These are phyloP conservation scores for Epinotia demarniana DNA, from an alignment of 2,888 invertebrate genomes.

Conservation along the genomic window DNA sequence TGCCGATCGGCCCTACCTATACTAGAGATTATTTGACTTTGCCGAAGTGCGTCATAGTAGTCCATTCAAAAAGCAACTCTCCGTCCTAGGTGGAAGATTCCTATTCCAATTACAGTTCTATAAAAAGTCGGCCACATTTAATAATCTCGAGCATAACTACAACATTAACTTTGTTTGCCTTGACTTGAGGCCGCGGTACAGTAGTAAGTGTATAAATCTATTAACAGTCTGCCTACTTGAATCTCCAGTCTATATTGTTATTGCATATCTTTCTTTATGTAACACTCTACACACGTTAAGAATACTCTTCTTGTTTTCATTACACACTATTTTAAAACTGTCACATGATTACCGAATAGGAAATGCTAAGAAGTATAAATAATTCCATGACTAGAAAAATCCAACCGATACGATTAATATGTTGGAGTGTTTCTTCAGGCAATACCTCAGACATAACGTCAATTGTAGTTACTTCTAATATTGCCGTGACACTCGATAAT, in stretches of 20 bases:
- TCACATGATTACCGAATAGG: conserved; percentile 33
- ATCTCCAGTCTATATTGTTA: conserved; percentile 40
- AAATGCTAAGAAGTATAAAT: conserved; percentile 38
- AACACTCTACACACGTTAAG: conserved; percentile 33
- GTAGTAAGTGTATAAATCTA: conserved; percentile 39
- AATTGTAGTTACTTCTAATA: conserved; percentile 18
- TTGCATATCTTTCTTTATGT: conserved; percentile 34
- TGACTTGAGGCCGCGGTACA: conserved; percentile 20
- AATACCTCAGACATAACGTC: conserved; percentile 24
- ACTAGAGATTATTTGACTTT: too few relatives aligned
- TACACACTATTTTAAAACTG: conserved; percentile 37
- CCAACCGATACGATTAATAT: conserved; percentile 25
- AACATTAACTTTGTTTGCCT: not conserved
- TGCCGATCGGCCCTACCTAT: not conserved
- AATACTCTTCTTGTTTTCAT: conserved; percentile 25
- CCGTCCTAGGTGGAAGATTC: too few relatives aligned
- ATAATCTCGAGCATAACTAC: not conserved
- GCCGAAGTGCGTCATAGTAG: too few relatives aligned
- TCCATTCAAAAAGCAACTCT: too few relatives aligned
- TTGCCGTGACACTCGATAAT: conserved; percentile 15
- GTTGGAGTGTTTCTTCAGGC: not conserved
- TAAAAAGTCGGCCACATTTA: too few relatives aligned
- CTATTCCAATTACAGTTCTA: too few relatives aligned
- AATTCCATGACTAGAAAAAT: conserved; percentile 39
- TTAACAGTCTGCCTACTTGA: conserved; percentile 43